Evolutionary conservation across 2,113 vertebrate species (phyloP), one percentile per base, ranked within the genome.

Genomic region (Echinops telfairi): DNA sequence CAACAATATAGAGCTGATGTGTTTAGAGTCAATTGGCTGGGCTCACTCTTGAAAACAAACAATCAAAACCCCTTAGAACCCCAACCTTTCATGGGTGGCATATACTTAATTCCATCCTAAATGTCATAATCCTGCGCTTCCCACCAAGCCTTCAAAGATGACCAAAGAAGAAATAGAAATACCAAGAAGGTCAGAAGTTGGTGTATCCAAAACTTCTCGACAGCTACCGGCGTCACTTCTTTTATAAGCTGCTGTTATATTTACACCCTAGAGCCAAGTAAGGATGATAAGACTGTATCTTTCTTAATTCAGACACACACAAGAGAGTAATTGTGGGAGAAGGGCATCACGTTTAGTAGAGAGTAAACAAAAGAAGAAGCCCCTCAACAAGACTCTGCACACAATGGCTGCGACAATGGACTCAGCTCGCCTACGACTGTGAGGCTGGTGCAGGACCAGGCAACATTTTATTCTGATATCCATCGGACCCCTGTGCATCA

Each of bases 41-140:
- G 86, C 19, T 92, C 27, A 71, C 38, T 66, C 57, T 86, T 83
- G 78, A 91, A 92, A 94, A 58, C 77, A 92, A 53, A 53, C 47
- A 53, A 47, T 6, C 43, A 47, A 47, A 47, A 47, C 10, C 43
- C 36, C 89, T 29, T 9, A 53, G 75, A 77, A 77, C 27, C 27
- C 75, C 14, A 77, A 25, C 36, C 60, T 62, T 22, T 17, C 6
- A 17, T 17, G 60, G 60, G 5, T 47, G 10, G 43, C 5, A 47
- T 47, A 47, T 6, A 47, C 5, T 10, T 47, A 47, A 47, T 47
- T 47, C 43, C 43, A 47, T 47, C 43, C 5, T 10, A 47, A 47
- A 47, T 47, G 10, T 47, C 43, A 47, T 47, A 47, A 47, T 47
- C 43, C 43, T 47, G 43, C n/a, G 43, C 10, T 47, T 47, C 43